Percentiles rank a stretch among this genome's conserved stretches.
These are phyloP conservation scores for Adelges cooleyi DNA, from an alignment of 1,140 invertebrate species.

Conservation along the genomic window DNA sequence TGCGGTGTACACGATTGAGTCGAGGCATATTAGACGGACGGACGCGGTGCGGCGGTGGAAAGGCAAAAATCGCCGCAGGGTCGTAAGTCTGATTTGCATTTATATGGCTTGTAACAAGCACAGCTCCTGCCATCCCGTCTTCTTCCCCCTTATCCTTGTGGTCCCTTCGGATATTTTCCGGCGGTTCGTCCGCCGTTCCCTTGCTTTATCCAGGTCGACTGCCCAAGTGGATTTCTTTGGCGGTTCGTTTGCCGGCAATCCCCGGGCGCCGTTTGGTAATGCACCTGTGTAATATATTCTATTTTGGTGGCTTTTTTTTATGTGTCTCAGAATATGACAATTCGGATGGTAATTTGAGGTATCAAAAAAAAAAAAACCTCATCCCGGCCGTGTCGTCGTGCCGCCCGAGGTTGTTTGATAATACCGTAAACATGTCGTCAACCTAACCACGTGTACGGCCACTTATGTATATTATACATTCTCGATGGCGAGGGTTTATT, in stretches of 20 bases:
- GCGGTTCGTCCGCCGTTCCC: neutral
- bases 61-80: constrained; percentile 18
- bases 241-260: constrained; percentile 4
- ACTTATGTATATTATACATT: no score
- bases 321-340: constrained; percentile 11
- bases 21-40: no score
- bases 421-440: no score
- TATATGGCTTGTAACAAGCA: constrained; percentile 26
- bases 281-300: constrained; percentile 24
- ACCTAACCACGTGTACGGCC: no score
- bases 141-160: no score
- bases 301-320: neutral
- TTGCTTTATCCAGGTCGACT: neutral
- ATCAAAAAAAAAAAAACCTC: neutral
- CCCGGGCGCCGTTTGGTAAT: constrained; percentile 8
- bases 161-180: constrained; percentile 20
- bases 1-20: no score
- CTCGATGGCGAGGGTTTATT: no score
- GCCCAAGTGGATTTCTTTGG: neutral
- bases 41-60: neutral
- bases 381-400: neutral
- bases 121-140: neutral
- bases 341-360: constrained; percentile 12
- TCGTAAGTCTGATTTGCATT: constrained; percentile 24
- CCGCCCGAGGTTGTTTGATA: constrained; percentile 2